These are phyloP conservation scores for Drosophila ezoana DNA, from an alignment of 2,888 invertebrate genomes.

Conservation along the genomic window DNA sequence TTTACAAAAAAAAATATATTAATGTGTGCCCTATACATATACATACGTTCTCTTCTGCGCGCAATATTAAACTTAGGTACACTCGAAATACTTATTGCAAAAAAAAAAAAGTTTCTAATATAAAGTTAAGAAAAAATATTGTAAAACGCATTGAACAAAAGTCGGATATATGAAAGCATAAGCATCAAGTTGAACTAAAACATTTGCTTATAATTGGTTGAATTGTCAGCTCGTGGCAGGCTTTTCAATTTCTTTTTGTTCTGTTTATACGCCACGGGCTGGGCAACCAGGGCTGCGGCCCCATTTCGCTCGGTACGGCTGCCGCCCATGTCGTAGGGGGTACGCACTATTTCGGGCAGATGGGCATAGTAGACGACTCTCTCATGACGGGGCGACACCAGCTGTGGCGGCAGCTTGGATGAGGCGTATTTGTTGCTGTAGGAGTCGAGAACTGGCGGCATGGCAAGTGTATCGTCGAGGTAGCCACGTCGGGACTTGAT, in stretches of 20 bases:
- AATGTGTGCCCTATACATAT: not conserved
- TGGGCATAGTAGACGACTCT: conserved; percentile 90
- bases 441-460: conserved; percentile 62
- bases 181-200: conserved; percentile 20
- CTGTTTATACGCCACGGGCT: conserved; percentile 35
- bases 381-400: conserved; percentile 61
- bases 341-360: conserved; percentile 89
- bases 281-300: conserved; percentile 21
- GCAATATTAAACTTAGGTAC: no score
- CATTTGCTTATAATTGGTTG: conserved; percentile 51
- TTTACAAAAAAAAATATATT: not conserved
- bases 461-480: conserved; percentile 66
- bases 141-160: conserved; percentile 9
- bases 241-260: conserved; percentile 63
- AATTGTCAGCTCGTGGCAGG: conserved; percentile 43
- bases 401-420: conserved; percentile 64
- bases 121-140: not conserved
- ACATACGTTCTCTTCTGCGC: no score
- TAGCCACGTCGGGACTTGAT: conserved; percentile 66
- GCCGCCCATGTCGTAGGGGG: conserved; percentile 81
- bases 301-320: conserved; percentile 49
- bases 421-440: conserved; percentile 60
- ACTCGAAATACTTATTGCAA: no score
- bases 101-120: not conserved
- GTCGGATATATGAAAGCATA: not conserved